phyloP scores from a whole-genome alignment of 2,113 vertebrate genomes.

The Campylomormyrus numenius region DNA sequence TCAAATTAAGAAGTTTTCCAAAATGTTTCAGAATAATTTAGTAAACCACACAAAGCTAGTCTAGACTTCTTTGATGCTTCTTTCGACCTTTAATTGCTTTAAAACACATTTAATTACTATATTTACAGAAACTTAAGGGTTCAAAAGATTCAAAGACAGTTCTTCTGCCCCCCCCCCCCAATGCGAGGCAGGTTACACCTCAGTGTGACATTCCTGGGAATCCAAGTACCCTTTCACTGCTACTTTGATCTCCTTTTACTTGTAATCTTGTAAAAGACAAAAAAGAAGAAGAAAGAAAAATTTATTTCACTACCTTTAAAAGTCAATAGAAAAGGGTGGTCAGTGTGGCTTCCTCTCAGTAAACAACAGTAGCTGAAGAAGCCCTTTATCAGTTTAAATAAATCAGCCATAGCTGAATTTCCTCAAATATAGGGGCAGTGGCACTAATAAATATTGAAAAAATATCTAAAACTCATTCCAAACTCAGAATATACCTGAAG shows the following conservation, averaged over 20 bases:
- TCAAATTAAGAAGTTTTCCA: conserved; percentile 35
- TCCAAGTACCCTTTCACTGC: conserved; percentile 52
- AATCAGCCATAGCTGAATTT: conserved; percentile 4
- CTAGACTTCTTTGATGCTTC: conserved; percentile 18
- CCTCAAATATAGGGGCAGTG: background rate
- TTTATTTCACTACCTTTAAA: conserved; percentile 43
- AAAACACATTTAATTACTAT: conserved; percentile 40
- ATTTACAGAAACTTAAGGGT: conserved; percentile 43
- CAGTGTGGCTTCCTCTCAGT: background rate
- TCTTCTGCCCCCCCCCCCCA: conserved; percentile 31
- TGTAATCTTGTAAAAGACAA: conserved; percentile 55
- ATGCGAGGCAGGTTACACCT: conserved; percentile 51
- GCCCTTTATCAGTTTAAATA: background rate
- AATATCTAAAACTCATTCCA: conserved; percentile 18
- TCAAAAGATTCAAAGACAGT: conserved; percentile 52
- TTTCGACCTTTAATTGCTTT: conserved; percentile 44
- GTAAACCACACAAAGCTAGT: background rate
- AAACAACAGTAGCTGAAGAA: background rate
- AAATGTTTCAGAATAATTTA: conserved; percentile 33
- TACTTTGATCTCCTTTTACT: conserved; percentile 61
- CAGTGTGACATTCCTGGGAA: conserved; percentile 56
- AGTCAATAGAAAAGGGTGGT: conserved; percentile 31
- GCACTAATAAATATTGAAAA: background rate
- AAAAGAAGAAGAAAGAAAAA: conserved; percentile 36
- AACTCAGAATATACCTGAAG: background rate